phyloP scores from a whole-genome alignment of 2,113 vertebrate species.

The Taxidea taxus region DNA sequence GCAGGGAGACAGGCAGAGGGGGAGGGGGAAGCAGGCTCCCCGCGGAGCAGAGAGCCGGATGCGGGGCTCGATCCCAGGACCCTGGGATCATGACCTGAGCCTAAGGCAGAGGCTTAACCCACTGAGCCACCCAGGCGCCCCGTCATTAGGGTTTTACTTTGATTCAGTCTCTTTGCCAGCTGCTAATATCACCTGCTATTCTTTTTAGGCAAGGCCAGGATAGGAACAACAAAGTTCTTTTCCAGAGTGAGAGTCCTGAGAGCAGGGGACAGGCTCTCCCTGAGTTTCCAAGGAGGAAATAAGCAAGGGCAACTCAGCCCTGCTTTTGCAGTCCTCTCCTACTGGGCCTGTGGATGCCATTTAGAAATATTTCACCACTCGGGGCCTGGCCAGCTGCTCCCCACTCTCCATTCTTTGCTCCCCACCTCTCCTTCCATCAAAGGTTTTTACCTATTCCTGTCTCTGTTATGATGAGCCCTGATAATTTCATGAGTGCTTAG shows the following conservation, averaged over 20 bases:
- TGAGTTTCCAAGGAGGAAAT: background rate
- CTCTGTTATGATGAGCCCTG: background rate
- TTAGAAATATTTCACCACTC: background rate
- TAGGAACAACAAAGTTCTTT: conserved; percentile 23
- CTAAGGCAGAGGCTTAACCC: too few species aligned
- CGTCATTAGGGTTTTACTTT: conserved; percentile 67
- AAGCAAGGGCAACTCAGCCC: background rate
- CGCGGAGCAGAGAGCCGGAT: too few species aligned
- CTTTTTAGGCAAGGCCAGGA: conserved; percentile 41
- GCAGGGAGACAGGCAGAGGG: too few species aligned
- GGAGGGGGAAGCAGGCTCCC: too few species aligned
- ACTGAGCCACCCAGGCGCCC: too few species aligned
- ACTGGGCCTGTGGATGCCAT: background rate
- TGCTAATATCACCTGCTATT: conserved; percentile 45
- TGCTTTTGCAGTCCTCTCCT: background rate
- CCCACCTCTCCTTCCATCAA: background rate
- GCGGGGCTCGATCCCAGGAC: too few species aligned
- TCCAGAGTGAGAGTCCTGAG: conserved; percentile 21
- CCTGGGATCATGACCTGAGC: too few species aligned
- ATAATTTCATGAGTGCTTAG: background rate
- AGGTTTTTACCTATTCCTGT: background rate
- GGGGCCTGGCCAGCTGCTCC: background rate
- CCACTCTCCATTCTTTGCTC: background rate
- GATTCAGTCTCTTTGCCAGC: conserved; percentile 54
- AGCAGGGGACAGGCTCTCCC: background rate